Evolutionary conservation across 2,888 invertebrate species (phyloP).

Genomic region (Notocelia uddmanniana): DNA sequence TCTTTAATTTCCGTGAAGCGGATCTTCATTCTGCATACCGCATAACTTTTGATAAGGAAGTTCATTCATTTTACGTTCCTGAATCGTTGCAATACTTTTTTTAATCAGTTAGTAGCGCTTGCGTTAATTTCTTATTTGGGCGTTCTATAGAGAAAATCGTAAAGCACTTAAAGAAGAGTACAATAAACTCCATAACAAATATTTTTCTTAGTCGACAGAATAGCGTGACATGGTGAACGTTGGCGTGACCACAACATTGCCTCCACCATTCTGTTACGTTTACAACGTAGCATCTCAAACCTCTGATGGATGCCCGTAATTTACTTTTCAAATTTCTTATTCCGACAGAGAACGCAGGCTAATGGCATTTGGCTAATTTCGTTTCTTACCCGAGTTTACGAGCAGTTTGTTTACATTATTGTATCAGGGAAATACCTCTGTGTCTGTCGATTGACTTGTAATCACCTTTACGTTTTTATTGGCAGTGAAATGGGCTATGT

Average conservation of each 20-base stretch:
- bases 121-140: not conserved
- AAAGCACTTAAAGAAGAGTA: not conserved
- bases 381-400: constrained; percentile 62
- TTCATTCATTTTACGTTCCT: not conserved
- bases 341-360: constrained; percentile 53
- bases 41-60: not conserved
- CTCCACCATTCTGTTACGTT: constrained; percentile 36
- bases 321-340: constrained; percentile 55
- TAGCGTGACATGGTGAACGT: constrained; percentile 51
- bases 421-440: constrained; percentile 58
- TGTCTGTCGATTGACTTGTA: constrained; percentile 66
- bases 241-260: constrained; percentile 54
- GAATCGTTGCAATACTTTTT: not conserved
- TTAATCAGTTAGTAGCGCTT: not conserved
- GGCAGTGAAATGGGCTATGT: constrained; percentile 25
- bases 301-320: constrained; percentile 38
- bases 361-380: constrained; percentile 65
- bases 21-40: not conserved
- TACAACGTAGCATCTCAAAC: constrained; percentile 4
- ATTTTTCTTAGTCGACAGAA: constrained; percentile 14
- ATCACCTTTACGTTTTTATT: constrained; percentile 57
- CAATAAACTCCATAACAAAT: not conserved
- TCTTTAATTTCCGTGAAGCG: constrained; percentile 17
- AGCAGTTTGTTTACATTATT: constrained; percentile 71
- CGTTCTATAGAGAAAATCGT: not conserved